Evolutionary conservation across 2,888 invertebrate genomes (phyloP).

Genomic region (Ectropis crepuscularia): DNA sequence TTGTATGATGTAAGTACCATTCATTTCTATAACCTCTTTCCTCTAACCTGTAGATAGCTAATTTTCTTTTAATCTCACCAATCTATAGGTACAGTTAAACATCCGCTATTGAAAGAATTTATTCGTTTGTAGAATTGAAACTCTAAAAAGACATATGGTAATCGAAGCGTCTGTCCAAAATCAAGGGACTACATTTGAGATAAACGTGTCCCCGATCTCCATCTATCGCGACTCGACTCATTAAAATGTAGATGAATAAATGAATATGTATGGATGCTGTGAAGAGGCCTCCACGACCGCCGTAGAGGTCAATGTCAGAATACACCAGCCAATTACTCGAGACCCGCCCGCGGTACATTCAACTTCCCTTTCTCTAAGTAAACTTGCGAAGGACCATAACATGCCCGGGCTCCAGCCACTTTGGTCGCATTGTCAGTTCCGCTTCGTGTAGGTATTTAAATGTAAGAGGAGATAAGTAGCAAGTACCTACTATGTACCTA

Average conservation of each 20-base stretch:
- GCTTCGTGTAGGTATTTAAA: conserved; percentile 41
- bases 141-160: neutral
- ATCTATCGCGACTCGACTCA: conserved; percentile 56
- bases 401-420: conserved; percentile 51
- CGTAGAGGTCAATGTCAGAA: conserved; percentile 78
- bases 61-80: too few species aligned
- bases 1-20: too few species aligned
- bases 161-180: conserved; percentile 19
- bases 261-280: conserved; percentile 70
- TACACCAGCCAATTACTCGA: conserved; percentile 54
- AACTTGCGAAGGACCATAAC: conserved; percentile 46
- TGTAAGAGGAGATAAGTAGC: conserved; percentile 13
- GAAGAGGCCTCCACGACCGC: conserved; percentile 69
- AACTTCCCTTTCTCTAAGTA: conserved; percentile 53
- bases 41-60: too few species aligned
- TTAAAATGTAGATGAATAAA: conserved; percentile 72
- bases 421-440: conserved; percentile 63
- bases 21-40: too few species aligned
- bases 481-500: conserved; percentile 4
- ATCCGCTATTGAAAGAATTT: too few species aligned
- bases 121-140: too few species aligned
- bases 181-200: conserved; percentile 26
- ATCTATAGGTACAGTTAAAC: too few species aligned
- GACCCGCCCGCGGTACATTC: conserved; percentile 52
- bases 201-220: conserved; percentile 50